Evolutionary conservation across 2,113 vertebrate species (phyloP).

Genomic region (Lepisosteus oculatus): DNA sequence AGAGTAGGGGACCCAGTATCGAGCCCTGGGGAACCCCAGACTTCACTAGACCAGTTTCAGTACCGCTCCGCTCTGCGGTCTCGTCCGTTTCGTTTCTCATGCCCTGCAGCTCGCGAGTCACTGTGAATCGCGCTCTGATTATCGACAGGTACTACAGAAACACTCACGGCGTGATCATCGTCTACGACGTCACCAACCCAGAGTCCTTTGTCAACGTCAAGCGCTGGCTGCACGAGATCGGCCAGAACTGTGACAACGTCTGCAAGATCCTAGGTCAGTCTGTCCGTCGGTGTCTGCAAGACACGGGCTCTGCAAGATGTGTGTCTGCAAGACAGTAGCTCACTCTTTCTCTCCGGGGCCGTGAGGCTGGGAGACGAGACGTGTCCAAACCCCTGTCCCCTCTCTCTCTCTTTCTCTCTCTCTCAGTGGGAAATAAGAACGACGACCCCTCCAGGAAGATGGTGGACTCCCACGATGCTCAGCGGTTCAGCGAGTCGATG

Average conservation of each 20-base stretch:
- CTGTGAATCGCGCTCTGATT: too few relatives aligned
- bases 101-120: too few relatives aligned
- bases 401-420: not conserved
- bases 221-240: slow-evolving; percentile 77
- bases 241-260: slow-evolving; percentile 79
- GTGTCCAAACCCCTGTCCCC: not conserved
- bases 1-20: too few relatives aligned
- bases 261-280: slow-evolving; percentile 75
- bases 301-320: too few relatives aligned
- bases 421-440: slow-evolving; percentile 76
- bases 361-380: too few relatives aligned
- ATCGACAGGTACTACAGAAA: slow-evolving; percentile 74
- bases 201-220: slow-evolving; percentile 81
- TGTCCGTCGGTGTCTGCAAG: not conserved
- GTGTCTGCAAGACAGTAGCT: too few relatives aligned
- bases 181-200: slow-evolving; percentile 79
- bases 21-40: too few relatives aligned
- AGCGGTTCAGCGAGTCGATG: slow-evolving; percentile 72
- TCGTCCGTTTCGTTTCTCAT: too few relatives aligned
- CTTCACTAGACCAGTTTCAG: too few relatives aligned
- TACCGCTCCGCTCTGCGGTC: too few relatives aligned
- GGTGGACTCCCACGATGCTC: slow-evolving; percentile 69
- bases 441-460: slow-evolving; percentile 67
- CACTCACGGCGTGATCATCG: slow-evolving; percentile 79
- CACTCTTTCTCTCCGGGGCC: too few relatives aligned